Conservation (phyloP, 2,888 invertebrate genomes). For the Metalampra italica region DNA sequence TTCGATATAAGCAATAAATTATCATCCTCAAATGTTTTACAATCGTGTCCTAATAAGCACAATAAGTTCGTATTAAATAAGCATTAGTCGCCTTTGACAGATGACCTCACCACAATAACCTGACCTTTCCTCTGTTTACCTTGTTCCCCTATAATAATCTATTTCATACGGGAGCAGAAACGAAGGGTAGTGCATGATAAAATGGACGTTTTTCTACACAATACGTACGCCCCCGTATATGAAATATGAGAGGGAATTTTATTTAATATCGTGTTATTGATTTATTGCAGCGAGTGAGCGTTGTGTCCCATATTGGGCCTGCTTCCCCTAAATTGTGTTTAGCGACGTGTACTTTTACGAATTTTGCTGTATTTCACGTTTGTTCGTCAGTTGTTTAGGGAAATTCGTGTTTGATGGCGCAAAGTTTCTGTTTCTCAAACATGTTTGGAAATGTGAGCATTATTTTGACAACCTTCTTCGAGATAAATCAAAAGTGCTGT, state of each 20-base stretch:
- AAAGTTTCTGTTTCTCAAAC: not conserved
- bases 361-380: slow-evolving; percentile 33
- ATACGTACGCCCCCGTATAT: slow-evolving; percentile 35
- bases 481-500: too few species aligned
- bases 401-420: not conserved
- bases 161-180: slow-evolving; percentile 4
- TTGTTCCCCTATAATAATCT: slow-evolving; percentile 7
- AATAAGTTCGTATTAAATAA: slow-evolving; percentile 63
- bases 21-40: slow-evolving; percentile 40
- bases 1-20: slow-evolving; percentile 33
- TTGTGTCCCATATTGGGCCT: slow-evolving; percentile 36
- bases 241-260: slow-evolving; percentile 65
- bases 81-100: slow-evolving; percentile 55
- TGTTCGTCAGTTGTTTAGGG: not conserved
- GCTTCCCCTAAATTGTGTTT: slow-evolving; percentile 38
- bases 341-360: slow-evolving; percentile 40
- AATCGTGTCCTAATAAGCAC: slow-evolving; percentile 55
- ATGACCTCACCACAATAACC: slow-evolving; percentile 30
- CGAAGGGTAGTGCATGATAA: slow-evolving; percentile 26
- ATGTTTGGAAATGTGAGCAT: too few species aligned
- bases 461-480: too few species aligned
- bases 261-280: slow-evolving; percentile 72
- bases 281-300: slow-evolving; percentile 49
- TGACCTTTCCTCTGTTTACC: slow-evolving; percentile 20
- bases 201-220: slow-evolving; percentile 52